Base-by-base conservation (phyloP, 2,888 invertebrate species). In the Acrocyrtus sp. region DNA sequence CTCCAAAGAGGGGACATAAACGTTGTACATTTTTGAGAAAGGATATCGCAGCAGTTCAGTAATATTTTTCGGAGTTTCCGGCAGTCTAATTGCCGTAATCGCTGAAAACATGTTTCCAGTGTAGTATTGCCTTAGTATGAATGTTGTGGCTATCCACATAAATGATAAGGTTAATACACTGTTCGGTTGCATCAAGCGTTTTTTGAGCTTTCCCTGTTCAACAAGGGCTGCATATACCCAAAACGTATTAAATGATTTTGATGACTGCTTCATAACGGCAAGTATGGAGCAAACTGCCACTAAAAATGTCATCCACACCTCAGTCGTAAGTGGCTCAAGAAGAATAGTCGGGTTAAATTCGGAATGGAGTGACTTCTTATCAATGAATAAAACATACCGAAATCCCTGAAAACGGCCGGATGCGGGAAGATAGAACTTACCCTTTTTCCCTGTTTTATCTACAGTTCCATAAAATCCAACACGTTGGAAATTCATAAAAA, bases 331-430 rank as follows among this genome's bases (percentile, higher is more conserved):
- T 17, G 57, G 66, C 26, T 39, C 50, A 0, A 66, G 65, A 10
- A 66, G 43, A 1, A 57, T 50, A 0, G 26, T 45, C 66, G 58
- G 57, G 50, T 66, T 57, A 26, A 66, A 50, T 29, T 66, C 66
- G 17, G 66, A 26, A 21, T 66, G 56, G 26, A 66, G 56, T 3
- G 45, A 29, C 39, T 48, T 66, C 22, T 39, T 45, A 34, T 66
- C 56, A 4, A 66, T 43, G 27, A 57, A 66, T 15, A 66, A 26
- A 3, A 26, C n/a, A 26, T 48, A 66, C 0, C 27, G 56, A 26
- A 66, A 66, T 17, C 66, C 66, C 43, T 66, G 66, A 41, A 57
- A 66, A 1, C 66, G 66, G 3, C 48, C 57, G n/a, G 50, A 26
- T 3, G 22, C 29, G 4, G 65, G 65, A 19, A 47, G 27, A 21